These are phyloP conservation scores for Geophilus truncorum DNA, from an alignment of 2,888 invertebrate genomes.

Conservation along the genomic window DNA sequence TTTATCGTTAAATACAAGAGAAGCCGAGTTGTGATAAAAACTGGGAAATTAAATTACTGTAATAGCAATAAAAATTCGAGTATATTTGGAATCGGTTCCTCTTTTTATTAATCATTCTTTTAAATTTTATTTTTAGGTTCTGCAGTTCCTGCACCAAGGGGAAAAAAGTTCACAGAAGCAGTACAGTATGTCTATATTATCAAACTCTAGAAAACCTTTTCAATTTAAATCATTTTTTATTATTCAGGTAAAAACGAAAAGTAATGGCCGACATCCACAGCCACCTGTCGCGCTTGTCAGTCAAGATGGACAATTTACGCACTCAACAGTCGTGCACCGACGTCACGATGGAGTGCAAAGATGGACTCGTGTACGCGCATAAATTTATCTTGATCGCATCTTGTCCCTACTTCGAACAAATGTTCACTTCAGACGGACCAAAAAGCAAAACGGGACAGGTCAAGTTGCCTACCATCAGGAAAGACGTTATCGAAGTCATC, in stretches of 20 bases:
- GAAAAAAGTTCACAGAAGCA: too few species aligned
- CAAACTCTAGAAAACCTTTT: too few species aligned
- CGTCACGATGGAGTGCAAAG: not conserved
- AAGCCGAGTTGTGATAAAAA: too few species aligned
- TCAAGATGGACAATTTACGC: not conserved
- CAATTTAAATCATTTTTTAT: too few species aligned
- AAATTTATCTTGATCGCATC: not conserved
- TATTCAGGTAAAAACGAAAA: not conserved
- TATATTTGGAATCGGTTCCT: too few species aligned
- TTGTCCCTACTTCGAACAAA: not conserved
- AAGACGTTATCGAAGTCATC: not conserved
- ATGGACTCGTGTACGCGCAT: not conserved
- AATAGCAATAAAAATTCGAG: too few species aligned
- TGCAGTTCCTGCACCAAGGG: too few species aligned
- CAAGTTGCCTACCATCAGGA: not conserved
- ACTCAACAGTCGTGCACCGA: not conserved
- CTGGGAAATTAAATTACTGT: too few species aligned
- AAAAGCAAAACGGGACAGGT: not conserved
- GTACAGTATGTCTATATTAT: too few species aligned
- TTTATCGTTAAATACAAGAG: too few species aligned
- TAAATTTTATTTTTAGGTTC: too few species aligned
- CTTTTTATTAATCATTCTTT: too few species aligned
- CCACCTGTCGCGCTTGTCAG: not conserved
- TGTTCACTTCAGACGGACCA: not conserved
- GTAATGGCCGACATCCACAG: not conserved